Percentiles rank a stretch among this genome's conserved stretches.
phyloP scores from a whole-genome alignment of 2,888 invertebrate genomes.

The Dasypolia templi region DNA sequence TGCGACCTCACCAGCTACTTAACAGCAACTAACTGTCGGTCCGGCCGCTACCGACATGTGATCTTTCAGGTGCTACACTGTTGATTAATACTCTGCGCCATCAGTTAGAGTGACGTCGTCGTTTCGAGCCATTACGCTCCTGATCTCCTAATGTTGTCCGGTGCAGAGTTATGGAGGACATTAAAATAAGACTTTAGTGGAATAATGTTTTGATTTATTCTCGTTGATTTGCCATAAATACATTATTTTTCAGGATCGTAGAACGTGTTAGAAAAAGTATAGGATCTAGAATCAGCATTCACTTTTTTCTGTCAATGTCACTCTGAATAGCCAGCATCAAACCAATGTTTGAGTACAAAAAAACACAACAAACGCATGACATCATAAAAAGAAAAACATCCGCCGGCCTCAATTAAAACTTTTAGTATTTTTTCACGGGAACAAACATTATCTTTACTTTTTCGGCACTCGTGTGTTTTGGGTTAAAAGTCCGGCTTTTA shows the following conservation, averaged over 20 bases:
- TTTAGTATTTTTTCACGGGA: slow-evolving; percentile 43
- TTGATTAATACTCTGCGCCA: slow-evolving; percentile 80
- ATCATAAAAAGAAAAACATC: slow-evolving; percentile 26
- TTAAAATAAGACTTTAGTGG: slow-evolving; percentile 31
- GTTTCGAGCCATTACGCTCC: slow-evolving; percentile 55
- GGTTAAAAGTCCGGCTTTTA: too few relatives aligned
- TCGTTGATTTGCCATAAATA: background rate
- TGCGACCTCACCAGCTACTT: slow-evolving; percentile 57
- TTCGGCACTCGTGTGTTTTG: slow-evolving; percentile 12
- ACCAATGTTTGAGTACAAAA: slow-evolving; percentile 37
- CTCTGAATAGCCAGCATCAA: background rate
- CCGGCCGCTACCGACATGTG: slow-evolving; percentile 77
- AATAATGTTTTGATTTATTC: slow-evolving; percentile 5
- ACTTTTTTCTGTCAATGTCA: background rate
- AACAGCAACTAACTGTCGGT: slow-evolving; percentile 81
- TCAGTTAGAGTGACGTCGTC: slow-evolving; percentile 77
- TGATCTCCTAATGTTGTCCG: slow-evolving; percentile 59
- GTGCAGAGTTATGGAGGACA: slow-evolving; percentile 30
- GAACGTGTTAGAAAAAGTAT: background rate
- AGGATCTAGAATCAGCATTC: background rate
- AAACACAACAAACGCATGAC: slow-evolving; percentile 30
- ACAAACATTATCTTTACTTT: slow-evolving; percentile 56
- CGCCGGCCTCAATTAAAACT: slow-evolving; percentile 20
- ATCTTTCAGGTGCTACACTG: slow-evolving; percentile 83
- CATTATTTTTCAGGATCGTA: background rate